phyloP scores from a whole-genome alignment of 2,113 vertebrate species.

The Leucosticte australis region DNA sequence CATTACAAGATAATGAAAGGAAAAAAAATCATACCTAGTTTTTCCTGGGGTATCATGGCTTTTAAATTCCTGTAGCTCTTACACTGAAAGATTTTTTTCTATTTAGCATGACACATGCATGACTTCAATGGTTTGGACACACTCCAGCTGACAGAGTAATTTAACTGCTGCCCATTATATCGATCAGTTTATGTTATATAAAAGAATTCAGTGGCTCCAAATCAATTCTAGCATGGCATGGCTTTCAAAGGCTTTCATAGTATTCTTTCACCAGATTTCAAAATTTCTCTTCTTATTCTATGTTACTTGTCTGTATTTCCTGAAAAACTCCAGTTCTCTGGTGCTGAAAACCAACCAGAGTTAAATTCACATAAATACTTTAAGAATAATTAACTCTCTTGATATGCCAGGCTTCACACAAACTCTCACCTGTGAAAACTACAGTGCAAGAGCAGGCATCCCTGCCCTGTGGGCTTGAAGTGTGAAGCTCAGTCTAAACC shows the following conservation, averaged over 20 bases:
- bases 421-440: not conserved
- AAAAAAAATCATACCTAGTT: not conserved
- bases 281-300: not conserved
- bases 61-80: not conserved
- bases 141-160: slow-evolving; percentile 17
- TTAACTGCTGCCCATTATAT: not conserved
- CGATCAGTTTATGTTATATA: not conserved
- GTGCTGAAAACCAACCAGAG: not conserved
- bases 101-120: slow-evolving; percentile 18
- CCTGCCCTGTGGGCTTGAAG: not conserved
- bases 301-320: not conserved
- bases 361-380: not conserved
- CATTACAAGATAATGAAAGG: slow-evolving; percentile 45
- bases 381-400: not conserved
- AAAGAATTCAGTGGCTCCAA: not conserved
- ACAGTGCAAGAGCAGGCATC: not conserved
- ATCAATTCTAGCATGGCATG: not conserved
- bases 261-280: not conserved
- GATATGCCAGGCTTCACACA: not conserved
- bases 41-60: not conserved
- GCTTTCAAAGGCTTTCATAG: not conserved
- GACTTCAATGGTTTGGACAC: not conserved
- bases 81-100: not conserved
- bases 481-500: not conserved
- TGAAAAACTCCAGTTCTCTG: not conserved